Percentiles rank a stretch among this genome's conserved stretches.
These are phyloP conservation scores for Trichosurus vulpecula DNA, from an alignment of 2,797 vertebrate genomes.

Conservation along the genomic window DNA sequence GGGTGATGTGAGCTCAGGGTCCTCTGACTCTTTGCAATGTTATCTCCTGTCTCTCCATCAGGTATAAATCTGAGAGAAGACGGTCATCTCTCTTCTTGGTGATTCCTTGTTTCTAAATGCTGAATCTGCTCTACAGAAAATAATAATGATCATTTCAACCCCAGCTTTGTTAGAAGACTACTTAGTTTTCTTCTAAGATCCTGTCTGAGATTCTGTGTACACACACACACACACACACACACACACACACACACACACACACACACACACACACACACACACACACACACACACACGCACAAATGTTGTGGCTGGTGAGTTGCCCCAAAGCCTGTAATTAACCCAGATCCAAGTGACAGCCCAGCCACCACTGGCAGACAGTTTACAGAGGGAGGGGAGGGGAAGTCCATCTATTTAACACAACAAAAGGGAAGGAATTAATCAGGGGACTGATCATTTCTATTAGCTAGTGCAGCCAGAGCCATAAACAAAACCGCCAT, in stretches of 20 bases:
- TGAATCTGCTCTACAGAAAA: background rate
- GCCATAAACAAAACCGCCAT: conserved; percentile 77
- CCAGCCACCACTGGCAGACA: conserved; percentile 70
- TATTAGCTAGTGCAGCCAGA: conserved; percentile 76
- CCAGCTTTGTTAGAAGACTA: too few relatives aligned
- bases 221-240: too few relatives aligned
- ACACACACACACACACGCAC: background rate
- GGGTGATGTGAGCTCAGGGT: background rate
- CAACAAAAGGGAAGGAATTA: conserved; percentile 80
- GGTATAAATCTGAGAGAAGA: background rate
- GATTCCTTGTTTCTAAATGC: background rate
- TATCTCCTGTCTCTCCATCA: background rate
- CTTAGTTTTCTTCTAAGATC: background rate
- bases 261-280: background rate
- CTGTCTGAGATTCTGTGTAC: background rate
- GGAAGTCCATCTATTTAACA: conserved; percentile 79
- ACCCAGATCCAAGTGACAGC: conserved; percentile 76
- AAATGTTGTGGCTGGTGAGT: conserved; percentile 71
- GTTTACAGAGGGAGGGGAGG: conserved; percentile 69
- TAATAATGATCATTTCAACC: background rate
- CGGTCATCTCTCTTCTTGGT: background rate
- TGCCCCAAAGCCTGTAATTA: conserved; percentile 80
- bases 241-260: too few relatives aligned
- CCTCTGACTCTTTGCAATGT: background rate
- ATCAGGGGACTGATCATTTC: conserved; percentile 79